Evolutionary conservation across 2,888 invertebrate genomes (phyloP).

Genomic region (Caenorhabditis virilis): DNA sequence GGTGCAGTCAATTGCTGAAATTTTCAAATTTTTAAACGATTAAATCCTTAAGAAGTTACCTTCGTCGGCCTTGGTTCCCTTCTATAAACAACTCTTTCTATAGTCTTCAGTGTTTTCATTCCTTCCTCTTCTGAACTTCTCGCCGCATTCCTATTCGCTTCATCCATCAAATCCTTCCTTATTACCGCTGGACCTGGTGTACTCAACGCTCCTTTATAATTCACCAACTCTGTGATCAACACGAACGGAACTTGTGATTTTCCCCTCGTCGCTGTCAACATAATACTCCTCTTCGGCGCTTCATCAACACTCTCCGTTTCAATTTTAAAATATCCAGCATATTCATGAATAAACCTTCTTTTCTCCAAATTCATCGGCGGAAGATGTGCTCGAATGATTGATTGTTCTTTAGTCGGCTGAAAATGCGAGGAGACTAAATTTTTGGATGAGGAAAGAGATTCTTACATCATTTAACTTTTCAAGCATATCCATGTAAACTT

Average conservation of each 20-base stretch:
- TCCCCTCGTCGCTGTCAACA: slow-evolving; percentile 69
- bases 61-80: slow-evolving; percentile 25
- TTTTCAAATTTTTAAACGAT: not conserved
- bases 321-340: slow-evolving; percentile 91
- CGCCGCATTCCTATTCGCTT: slow-evolving; percentile 21
- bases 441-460: slow-evolving; percentile 9
- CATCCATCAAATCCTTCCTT: slow-evolving; percentile 36
- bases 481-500: slow-evolving; percentile 26
- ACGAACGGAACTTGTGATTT: slow-evolving; percentile 40
- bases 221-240: slow-evolving; percentile 43
- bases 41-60: slow-evolving; percentile 5
- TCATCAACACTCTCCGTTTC: slow-evolving; percentile 91
- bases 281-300: slow-evolving; percentile 90
- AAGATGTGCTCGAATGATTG: slow-evolving; percentile 24
- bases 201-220: slow-evolving; percentile 45
- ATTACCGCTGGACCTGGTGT: slow-evolving; percentile 32
- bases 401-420: slow-evolving; percentile 10
- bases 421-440: not conserved
- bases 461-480: slow-evolving; percentile 25
- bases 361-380: slow-evolving; percentile 50
- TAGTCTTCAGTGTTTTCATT: slow-evolving; percentile 29
- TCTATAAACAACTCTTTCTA: slow-evolving; percentile 33
- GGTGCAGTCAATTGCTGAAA: slow-evolving; percentile 24
- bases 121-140: slow-evolving; percentile 14
- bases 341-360: slow-evolving; percentile 80